Base-by-base conservation (phyloP, 1,140 invertebrate species). In the Drosophila pallidifrons region DNA sequence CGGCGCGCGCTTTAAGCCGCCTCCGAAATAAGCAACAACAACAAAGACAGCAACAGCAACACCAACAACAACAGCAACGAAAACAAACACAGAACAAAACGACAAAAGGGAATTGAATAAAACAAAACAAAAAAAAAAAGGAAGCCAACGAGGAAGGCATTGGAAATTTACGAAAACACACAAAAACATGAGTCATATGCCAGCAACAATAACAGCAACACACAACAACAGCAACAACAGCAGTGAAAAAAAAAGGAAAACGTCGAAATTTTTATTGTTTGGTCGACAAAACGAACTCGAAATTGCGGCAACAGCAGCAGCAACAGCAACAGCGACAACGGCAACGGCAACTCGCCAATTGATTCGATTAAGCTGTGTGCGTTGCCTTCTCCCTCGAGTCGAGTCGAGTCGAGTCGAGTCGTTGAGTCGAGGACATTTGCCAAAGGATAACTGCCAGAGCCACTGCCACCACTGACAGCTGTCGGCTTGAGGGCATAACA, bases 301-400 rank as follows among this genome's bases (percentile, higher is more conserved):
- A 32, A n/a, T 41, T n/a, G 59, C 20, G n/a, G 8, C 49, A 52
- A 47, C 28, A 49, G 16, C 54, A 67, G 13, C 49, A 54, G 2
- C n/a, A n/a, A n/a, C n/a, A n/a, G 8, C 49, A 52, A 47, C 28
- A 49, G 16, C 54, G 58, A 25, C 49, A 54, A 1, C 59, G 41
- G 25, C 52, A 58, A 46, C 61, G 49, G 13, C 55, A 35, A 54
- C 68, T 58, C 41, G 46, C 8, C 66, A 51, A 59, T 58, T 59
- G 70, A 73, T 52, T 59, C 77, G 75, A 82, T 86, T 79, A 87
- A 87, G 82, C 68, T 79, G 82, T 79, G 82, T 46, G 55, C 20
- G 20, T 25, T 25, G 20, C 20, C 20, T 25, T 25, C 58, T 38
- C 7, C 35, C 35, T 38, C 8, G 35, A 6, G 30, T 32, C 5